Evolutionary conservation across 1,140 invertebrate genomes (phyloP).

Genomic region (Drosophila ironensis): DNA sequence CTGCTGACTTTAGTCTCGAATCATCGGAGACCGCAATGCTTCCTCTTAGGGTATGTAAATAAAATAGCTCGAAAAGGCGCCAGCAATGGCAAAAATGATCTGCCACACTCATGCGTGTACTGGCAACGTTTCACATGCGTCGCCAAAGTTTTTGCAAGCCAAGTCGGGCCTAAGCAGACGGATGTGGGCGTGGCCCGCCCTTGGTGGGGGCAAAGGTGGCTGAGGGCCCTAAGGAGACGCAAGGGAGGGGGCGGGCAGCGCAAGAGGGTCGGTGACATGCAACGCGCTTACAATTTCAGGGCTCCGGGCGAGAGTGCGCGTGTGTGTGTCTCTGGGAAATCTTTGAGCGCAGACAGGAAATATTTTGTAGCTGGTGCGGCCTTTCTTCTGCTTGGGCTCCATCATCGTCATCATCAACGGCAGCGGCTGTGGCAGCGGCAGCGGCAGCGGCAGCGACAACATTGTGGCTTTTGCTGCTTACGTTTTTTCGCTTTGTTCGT

Average conservation of each 20-base stretch:
- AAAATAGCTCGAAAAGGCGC: conserved; percentile 56
- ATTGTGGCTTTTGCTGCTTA: conserved; percentile 57
- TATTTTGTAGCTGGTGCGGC: conserved; percentile 46
- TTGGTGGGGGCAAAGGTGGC: background rate
- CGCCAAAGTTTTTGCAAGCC: conserved; percentile 56
- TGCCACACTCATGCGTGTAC: conserved; percentile 54
- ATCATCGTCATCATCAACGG: conserved; percentile 37
- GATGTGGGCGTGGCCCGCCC: conserved; percentile 25
- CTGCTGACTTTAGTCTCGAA: background rate
- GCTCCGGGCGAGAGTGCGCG: conserved; percentile 10
- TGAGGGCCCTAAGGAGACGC: background rate
- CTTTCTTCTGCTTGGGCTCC: conserved; percentile 22
- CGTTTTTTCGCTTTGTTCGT: conserved; percentile 20
- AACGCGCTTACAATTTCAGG: conserved; percentile 75
- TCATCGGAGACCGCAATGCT: background rate
- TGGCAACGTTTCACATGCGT: conserved; percentile 68
- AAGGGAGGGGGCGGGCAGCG: too few species aligned
- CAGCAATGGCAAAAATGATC: conserved; percentile 47
- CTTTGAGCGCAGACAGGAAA: conserved; percentile 78
- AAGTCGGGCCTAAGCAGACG: conserved; percentile 41
- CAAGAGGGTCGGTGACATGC: conserved; percentile 72
- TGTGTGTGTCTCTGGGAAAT: conserved; percentile 64
- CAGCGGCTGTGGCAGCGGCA: conserved; percentile 35
- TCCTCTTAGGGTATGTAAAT: conserved; percentile 9
- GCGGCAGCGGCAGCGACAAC: conserved; percentile 26